These are phyloP conservation scores for Thera obeliscata DNA, from an alignment of 2,888 invertebrate species.

Conservation along the genomic window DNA sequence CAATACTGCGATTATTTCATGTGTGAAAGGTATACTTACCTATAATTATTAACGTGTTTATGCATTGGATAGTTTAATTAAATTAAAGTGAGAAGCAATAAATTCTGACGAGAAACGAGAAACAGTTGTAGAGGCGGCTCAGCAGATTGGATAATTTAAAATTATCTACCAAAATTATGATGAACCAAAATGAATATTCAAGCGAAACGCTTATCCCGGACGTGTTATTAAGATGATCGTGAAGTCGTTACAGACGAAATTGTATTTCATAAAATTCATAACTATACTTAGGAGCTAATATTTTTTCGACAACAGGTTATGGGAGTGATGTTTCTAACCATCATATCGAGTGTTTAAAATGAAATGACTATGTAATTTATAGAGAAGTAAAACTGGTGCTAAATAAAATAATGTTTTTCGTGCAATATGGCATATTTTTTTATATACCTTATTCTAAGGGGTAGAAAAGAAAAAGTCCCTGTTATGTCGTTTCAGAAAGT, in stretches of 20 bases:
- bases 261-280: constrained; percentile 82
- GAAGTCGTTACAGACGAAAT: constrained; percentile 80
- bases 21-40: background rate
- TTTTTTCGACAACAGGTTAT: constrained; percentile 78
- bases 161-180: constrained; percentile 81
- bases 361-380: background rate
- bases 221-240: constrained; percentile 82
- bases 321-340: constrained; percentile 66
- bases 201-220: constrained; percentile 76
- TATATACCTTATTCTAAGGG: no score
- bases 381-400: no score
- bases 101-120: constrained; percentile 60
- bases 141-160: constrained; percentile 77
- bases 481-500: no score
- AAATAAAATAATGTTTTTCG: no score
- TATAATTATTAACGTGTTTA: constrained; percentile 20
- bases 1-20: background rate
- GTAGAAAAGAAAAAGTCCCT: no score
- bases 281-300: constrained; percentile 83
- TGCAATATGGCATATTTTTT: no score
- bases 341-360: constrained; percentile 22
- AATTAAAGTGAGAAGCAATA: constrained; percentile 71
- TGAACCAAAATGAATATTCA: constrained; percentile 82
- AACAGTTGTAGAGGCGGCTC: constrained; percentile 45
- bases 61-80: constrained; percentile 49